Evolutionary conservation across 2,113 vertebrate genomes (phyloP), one percentile per base, ranked within the genome.

Genomic region (Aspiorhynchus laticeps): DNA sequence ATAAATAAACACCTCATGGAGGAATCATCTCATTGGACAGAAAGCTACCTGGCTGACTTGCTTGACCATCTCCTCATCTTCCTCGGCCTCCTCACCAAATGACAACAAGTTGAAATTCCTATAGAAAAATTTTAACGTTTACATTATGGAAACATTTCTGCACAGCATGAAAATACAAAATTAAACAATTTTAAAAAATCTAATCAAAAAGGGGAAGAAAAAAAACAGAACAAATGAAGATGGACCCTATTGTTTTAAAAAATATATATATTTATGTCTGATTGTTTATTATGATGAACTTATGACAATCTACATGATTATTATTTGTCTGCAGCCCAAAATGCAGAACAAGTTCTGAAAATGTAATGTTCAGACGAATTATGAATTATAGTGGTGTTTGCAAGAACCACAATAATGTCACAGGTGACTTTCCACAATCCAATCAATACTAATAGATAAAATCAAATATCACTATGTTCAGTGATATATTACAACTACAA

Each of bases 91-190:
- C 90, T 99, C 98, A 79, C 98, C 98, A 93, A 99, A 99, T 1
- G 98, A 99, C 88, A 99, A 95, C 86, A 99, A 93, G 88, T 93
- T 99, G 93, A 99, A 99, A 93, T 99, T 99, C 93, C 98, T 99
- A 76, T n/a, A 88, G 51, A 85, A 89, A 89, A 65, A 87, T 0
- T 5, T 7, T 11, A 8, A 33, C 17, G 5, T 15, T n/a, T 74
- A 46, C 17, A 19, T 26, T 2, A 17, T 31, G 3, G 43, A 51
- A 77, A 31, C 46, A 19, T 31, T 8, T 43, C 15, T 67, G 14
- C 26, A 36, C 67, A 36, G 7, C 67, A 71, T 21, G 6, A 71
- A 36, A 71, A 36, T 9, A 36, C 15, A 21, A 69, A 36, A 2
- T 8, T 17, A 33, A 67, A 69, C 1, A 1, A 17, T 59, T 59